These are phyloP conservation scores for Lucifuga dentata DNA, from an alignment of 2,113 vertebrate genomes.

Conservation along the genomic window DNA sequence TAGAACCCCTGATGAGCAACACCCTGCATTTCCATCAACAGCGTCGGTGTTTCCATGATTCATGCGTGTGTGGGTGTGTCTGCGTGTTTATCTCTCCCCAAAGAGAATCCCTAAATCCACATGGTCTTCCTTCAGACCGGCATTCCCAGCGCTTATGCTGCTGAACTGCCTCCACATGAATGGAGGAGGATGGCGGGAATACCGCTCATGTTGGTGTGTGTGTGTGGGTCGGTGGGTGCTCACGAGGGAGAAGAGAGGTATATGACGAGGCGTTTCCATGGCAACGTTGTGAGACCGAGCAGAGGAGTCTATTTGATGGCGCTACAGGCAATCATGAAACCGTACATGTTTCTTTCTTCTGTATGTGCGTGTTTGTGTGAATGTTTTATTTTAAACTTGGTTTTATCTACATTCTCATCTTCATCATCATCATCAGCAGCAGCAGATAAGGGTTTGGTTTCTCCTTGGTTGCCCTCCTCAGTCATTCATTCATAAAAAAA, in stretches of 20 bases:
- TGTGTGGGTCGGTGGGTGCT: no score
- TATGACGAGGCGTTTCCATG: conserved; percentile 71
- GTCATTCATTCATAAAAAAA: conserved; percentile 71
- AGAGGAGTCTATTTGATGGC: conserved; percentile 43
- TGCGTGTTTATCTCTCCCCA: not conserved
- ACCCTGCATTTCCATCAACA: conserved; percentile 27
- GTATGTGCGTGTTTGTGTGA: conserved; percentile 16
- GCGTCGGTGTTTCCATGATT: no score
- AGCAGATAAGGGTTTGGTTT: conserved; percentile 17
- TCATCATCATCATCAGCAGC: conserved; percentile 19
- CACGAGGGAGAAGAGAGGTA: conserved; percentile 23
- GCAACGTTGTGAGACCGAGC: conserved; percentile 67
- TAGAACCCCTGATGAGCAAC: conserved; percentile 38
- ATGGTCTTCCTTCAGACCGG: conserved; percentile 41
- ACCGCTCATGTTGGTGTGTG: conserved; percentile 49
- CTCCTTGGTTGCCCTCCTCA: conserved; percentile 20
- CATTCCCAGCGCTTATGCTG: conserved; percentile 48
- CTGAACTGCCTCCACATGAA: conserved; percentile 42
- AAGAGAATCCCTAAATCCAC: conserved; percentile 46
- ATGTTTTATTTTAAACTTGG: no score
- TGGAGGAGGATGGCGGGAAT: conserved; percentile 56
- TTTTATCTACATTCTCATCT: not conserved
- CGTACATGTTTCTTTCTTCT: not conserved
- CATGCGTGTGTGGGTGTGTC: conserved; percentile 1
- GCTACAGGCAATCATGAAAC: conserved; percentile 41